Evolutionary conservation across 2,888 invertebrate species (phyloP).

Genomic region (Phyto melanocephala): DNA sequence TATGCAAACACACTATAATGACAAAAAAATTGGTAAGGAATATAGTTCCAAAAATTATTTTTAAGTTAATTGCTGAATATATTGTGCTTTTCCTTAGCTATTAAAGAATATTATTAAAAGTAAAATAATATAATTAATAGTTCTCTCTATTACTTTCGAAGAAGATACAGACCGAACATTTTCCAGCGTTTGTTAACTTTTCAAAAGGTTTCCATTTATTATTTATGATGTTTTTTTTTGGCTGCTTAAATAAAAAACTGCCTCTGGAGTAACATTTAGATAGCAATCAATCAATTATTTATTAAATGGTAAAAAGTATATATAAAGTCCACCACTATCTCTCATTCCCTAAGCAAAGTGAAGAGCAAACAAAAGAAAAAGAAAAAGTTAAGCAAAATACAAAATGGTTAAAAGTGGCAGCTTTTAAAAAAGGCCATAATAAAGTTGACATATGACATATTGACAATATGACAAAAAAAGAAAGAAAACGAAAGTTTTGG

Average conservation of each 20-base stretch:
- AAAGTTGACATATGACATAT: slow-evolving; percentile 69
- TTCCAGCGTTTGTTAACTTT: no score
- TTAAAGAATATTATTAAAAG: no score
- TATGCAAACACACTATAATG: no score
- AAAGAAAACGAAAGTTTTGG: not conserved
- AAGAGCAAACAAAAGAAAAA: not conserved
- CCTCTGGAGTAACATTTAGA: slow-evolving; percentile 52
- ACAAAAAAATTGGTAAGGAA: no score
- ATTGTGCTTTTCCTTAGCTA: no score
- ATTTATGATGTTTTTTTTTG: no score
- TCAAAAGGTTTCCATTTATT: no score
- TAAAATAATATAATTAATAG: no score
- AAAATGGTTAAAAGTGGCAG: slow-evolving; percentile 40
- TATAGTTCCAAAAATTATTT: no score
- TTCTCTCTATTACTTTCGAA: no score
- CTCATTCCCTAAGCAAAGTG: not conserved
- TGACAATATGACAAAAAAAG: slow-evolving; percentile 67
- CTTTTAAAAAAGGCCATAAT: slow-evolving; percentile 41
- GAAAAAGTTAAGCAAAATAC: not conserved
- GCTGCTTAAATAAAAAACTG: not conserved
- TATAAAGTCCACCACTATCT: not conserved
- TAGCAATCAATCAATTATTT: slow-evolving; percentile 72
- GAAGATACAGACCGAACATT: no score
- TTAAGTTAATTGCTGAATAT: no score
- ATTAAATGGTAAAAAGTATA: slow-evolving; percentile 48